Evolutionary conservation across 2,113 vertebrate species (phyloP), one percentile per base, ranked within the genome.

Genomic region (Stercorarius parasiticus): DNA sequence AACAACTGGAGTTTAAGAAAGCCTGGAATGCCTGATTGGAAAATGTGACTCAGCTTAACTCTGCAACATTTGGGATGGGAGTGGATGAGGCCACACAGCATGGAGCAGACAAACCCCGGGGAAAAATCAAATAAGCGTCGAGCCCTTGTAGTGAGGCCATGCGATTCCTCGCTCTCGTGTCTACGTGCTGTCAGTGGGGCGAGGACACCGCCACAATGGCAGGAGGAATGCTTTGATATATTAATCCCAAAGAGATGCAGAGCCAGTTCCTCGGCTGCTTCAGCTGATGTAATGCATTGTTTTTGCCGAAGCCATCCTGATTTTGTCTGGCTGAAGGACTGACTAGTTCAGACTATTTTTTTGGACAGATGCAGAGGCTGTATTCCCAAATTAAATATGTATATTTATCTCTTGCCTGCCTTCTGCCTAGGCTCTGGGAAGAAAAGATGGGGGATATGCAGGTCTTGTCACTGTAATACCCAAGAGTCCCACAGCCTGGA

Each of bases 241-340:
- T 90, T 88, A 93, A 93, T 91, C 85, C 84, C 70, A 58, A 82
- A 88, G 90, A 13, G 72, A 73, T 56, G 82, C 53, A 36, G 34
- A 58, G 74, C 53, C 78, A 88, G 85, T 7, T 83, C 66, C 73
- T 91, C 59, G 70, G 77, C 92, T 78, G 83, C 87, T 91, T 53
- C 74, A 88, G 82, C 66, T 96, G 97, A 90, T 38, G 92, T 92
- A 72, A 96, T 82, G 78, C 82, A 45, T 62, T 93, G 78, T 80
- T 94, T 95, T 81, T 2, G 0, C 53, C 0, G 0, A 90, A 93
- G 85, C 62, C 86, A 73, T 80, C 34, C 70, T 16, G 1, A 72
- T 73, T 94, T 88, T 25, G 10, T 85, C 79, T 87, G 59, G 62
- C 67, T 70, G 71, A 88, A 85, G 87, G 66, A 72, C 82, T 82